Percentiles rank a stretch among this genome's conserved stretches.
Conservation (phyloP, 2,797 vertebrate species). For the Poecilia picta region DNA sequence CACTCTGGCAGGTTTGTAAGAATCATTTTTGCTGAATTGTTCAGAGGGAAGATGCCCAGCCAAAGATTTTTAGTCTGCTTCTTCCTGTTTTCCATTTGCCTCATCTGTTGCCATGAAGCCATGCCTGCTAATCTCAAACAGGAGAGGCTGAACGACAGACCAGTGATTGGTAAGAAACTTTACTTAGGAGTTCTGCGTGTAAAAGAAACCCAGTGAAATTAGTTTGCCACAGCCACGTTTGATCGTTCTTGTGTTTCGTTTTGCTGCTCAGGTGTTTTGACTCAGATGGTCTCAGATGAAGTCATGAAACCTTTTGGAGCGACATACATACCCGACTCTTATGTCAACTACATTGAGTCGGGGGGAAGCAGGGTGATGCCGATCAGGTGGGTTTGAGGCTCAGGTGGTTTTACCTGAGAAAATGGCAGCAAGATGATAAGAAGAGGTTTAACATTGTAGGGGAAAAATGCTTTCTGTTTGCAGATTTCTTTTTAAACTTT, state of each 20-base stretch:
- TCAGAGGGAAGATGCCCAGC: slow-evolving; percentile 31
- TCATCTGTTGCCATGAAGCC: slow-evolving; percentile 33
- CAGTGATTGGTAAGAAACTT: slow-evolving; percentile 72
- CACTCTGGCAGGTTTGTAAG: neutral
- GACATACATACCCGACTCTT: slow-evolving; percentile 82
- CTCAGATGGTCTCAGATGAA: slow-evolving; percentile 76
- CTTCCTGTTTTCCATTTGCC: slow-evolving; percentile 36
- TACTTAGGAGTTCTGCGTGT: neutral
- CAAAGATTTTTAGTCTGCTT: slow-evolving; percentile 11
- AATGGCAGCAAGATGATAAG: neutral
- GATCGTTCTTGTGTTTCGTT: neutral
- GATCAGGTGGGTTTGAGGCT: slow-evolving; percentile 71
- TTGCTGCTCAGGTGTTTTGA: slow-evolving; percentile 78
- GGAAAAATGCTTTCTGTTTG: too few species aligned
- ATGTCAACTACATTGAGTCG: slow-evolving; percentile 84
- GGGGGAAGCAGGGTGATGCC: slow-evolving; percentile 83
- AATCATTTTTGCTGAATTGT: neutral
- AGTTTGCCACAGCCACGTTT: neutral
- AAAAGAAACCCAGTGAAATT: neutral
- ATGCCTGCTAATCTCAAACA: slow-evolving; percentile 22
- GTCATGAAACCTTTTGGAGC: slow-evolving; percentile 74
- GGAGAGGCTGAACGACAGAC: slow-evolving; percentile 65
- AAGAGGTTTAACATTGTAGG: neutral
- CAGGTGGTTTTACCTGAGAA: neutral
- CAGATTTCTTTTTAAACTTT: neutral